A percentile compares a stretch with the other conserved stretches of the same genome.
Conservation (phyloP, 2,888 invertebrate species). For the Oscheius onirici region DNA sequence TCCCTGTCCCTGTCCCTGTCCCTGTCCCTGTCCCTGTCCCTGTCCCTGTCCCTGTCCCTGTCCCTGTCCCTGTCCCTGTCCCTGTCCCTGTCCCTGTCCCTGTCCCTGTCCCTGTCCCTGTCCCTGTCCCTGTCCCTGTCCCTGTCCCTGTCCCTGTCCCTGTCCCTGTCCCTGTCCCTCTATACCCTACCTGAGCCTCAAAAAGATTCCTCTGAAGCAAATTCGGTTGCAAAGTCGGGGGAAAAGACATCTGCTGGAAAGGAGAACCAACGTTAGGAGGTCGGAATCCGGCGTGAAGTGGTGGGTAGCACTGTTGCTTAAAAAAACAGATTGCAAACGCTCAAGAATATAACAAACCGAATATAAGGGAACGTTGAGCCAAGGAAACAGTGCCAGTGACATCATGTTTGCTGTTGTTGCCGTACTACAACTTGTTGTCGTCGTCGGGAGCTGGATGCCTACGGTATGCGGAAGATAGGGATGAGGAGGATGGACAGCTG, state of each 20-base stretch:
- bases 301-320: neutral
- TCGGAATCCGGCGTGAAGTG: neutral
- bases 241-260: neutral
- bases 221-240: neutral
- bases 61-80: no score
- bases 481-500: neutral
- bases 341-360: neutral
- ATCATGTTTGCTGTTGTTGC: neutral
- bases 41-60: no score
- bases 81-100: no score
- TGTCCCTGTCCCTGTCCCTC: no score
- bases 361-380: neutral
- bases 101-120: no score
- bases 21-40: no score
- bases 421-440: neutral
- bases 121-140: no score
- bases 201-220: neutral
- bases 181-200: neutral
- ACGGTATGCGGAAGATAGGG: no score
- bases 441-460: neutral
- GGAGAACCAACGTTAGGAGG: neutral
- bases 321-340: neutral
- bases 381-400: neutral
- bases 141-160: no score
- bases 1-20: no score